These are phyloP conservation scores for Rhabdomys dilectus DNA, from an alignment of 2,113 vertebrate genomes.

Conservation along the genomic window DNA sequence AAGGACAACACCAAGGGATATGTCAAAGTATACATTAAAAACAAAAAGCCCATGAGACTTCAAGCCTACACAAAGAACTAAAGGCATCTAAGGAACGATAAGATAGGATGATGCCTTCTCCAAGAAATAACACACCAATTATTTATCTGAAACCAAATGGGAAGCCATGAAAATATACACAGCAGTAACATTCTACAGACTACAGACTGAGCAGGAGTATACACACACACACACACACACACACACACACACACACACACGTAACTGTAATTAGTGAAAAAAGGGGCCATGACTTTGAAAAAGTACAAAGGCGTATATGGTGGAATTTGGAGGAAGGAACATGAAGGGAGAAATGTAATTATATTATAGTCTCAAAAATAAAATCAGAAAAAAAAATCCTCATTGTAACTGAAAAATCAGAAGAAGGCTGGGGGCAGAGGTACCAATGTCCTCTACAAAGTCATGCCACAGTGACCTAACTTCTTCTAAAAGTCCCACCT, in stretches of 20 bases:
- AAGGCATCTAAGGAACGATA: too few relatives aligned
- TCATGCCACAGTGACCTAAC: neutral
- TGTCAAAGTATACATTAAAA: neutral
- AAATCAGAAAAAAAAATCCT: neutral
- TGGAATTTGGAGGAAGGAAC: neutral
- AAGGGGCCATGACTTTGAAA: neutral
- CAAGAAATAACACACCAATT: neutral
- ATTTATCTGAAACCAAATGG: neutral
- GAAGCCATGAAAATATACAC: neutral
- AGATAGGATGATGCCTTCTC: neutral
- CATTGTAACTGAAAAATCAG: neutral
- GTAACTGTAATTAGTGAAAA: neutral
- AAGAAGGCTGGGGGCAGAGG: too few relatives aligned
- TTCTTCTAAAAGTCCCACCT: neutral
- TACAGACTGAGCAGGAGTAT: too few relatives aligned
- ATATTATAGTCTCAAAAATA: neutral
- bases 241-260: too few relatives aligned
- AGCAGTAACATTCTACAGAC: too few relatives aligned
- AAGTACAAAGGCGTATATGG: neutral
- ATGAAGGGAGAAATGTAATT: neutral
- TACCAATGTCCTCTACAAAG: neutral
- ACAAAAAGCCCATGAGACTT: neutral
- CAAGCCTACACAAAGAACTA: neutral
- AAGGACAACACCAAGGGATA: neutral
- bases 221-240: too few relatives aligned